These are phyloP conservation scores for Calliopum simillimum DNA, from an alignment of 2,888 invertebrate genomes.

Conservation along the genomic window DNA sequence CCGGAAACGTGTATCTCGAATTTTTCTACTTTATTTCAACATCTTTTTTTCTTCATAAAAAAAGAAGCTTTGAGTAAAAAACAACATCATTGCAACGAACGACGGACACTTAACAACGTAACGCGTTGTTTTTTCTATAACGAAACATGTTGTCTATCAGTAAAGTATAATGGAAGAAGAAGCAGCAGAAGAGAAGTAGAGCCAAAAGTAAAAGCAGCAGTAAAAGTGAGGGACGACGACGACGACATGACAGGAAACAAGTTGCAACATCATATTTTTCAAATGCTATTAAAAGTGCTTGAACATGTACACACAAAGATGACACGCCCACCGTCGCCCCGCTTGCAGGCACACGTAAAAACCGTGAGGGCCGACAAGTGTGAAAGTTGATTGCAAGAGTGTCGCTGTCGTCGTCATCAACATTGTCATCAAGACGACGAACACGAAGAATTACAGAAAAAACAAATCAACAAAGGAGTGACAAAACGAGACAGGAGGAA, in stretches of 20 bases:
- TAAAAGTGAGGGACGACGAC: neutral
- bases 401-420: neutral
- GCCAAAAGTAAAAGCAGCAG: neutral
- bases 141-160: conserved; percentile 11
- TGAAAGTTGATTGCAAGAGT: conserved; percentile 18
- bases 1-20: conserved; percentile 47
- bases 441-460: too few relatives aligned
- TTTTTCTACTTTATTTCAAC: conserved; percentile 23
- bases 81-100: conserved; percentile 41
- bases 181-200: neutral
- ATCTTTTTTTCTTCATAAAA: conserved; percentile 6
- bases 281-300: conserved; percentile 26
- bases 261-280: conserved; percentile 30
- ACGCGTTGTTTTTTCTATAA: conserved; percentile 33
- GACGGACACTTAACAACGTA: conserved; percentile 48
- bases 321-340: conserved; percentile 9
- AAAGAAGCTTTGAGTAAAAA: neutral
- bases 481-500: too few relatives aligned
- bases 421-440: too few relatives aligned
- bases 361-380: neutral
- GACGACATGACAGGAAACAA: conserved; percentile 31
- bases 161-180: neutral
- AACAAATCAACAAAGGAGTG: too few relatives aligned
- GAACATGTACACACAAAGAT: conserved; percentile 21
- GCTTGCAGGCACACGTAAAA: neutral